phyloP scores from a whole-genome alignment of 2,113 vertebrate species.

The Sturnus vulgaris region DNA sequence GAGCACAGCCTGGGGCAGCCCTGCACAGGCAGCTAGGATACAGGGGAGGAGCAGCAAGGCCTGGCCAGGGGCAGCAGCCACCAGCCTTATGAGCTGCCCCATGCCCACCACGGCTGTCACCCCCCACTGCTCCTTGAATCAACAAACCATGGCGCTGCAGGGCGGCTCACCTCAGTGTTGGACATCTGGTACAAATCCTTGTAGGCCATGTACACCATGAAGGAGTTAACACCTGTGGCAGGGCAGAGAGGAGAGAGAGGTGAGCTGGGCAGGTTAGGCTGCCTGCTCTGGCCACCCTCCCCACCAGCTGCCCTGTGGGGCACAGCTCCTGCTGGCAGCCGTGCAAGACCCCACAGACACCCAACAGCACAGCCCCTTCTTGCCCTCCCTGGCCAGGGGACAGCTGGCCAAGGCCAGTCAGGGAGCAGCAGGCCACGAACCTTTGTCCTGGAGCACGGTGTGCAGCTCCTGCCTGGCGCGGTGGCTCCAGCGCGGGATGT shows the following conservation, averaged over 20 bases:
- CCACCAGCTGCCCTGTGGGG: neutral
- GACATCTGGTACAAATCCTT: slow-evolving; percentile 97
- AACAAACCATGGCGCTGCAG: neutral
- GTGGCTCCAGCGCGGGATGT: slow-evolving; percentile 91
- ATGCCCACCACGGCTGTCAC: neutral
- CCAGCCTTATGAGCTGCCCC: neutral
- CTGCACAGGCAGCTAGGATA: neutral
- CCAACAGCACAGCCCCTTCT: fast-evolving
- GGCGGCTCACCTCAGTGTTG: slow-evolving; percentile 88
- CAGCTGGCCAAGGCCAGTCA: fast-evolving
- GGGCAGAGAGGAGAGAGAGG: neutral
- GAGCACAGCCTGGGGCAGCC: neutral
- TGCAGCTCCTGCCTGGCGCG: slow-evolving; percentile 87
- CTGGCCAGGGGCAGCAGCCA: neutral
- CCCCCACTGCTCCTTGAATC: neutral
- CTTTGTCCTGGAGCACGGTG: slow-evolving; percentile 89
- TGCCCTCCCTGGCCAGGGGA: neutral
- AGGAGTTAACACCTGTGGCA: slow-evolving; percentile 87
- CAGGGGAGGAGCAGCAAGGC: neutral
- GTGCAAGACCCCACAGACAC: neutral
- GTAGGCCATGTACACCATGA: slow-evolving; percentile 98
- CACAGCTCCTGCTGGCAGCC: neutral
- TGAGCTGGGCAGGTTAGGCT: neutral
- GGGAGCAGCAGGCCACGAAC: slow-evolving; percentile 36
- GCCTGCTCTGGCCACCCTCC: neutral